phyloP scores from a whole-genome alignment of 2,113 vertebrate genomes.

The Physeter macrocephalus region DNA sequence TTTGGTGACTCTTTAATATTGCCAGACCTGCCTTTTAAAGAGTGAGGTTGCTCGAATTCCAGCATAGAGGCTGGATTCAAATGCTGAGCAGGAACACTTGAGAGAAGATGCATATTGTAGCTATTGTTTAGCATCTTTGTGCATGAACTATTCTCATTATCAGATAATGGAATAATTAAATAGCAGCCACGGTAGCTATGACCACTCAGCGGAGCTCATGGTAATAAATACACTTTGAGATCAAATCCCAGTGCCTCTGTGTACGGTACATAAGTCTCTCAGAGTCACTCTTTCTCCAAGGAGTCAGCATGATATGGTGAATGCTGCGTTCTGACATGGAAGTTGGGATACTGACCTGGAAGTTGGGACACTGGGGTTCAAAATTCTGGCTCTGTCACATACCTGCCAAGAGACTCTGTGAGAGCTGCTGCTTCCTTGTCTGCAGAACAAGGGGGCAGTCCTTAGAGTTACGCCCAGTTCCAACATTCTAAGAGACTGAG shows the following conservation, averaged over 20 bases:
- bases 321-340: background rate
- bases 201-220: background rate
- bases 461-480: background rate
- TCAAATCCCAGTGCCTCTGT: background rate
- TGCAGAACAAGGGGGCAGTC: background rate
- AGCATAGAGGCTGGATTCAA: background rate
- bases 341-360: background rate
- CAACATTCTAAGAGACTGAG: background rate
- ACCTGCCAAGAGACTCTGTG: background rate
- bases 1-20: slow-evolving; percentile 5
- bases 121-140: background rate
- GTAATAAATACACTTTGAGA: background rate
- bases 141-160: background rate
- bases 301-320: background rate
- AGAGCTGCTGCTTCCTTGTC: background rate
- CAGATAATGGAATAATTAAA: background rate
- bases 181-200: background rate
- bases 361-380: background rate
- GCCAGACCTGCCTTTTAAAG: background rate
- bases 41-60: background rate
- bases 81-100: background rate
- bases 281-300: background rate
- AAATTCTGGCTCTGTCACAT: background rate
- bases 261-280: background rate
- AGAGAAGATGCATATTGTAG: background rate